Base-by-base conservation (phyloP, 1,140 invertebrate species). In the Macrobrachium rosenbergii region DNA sequence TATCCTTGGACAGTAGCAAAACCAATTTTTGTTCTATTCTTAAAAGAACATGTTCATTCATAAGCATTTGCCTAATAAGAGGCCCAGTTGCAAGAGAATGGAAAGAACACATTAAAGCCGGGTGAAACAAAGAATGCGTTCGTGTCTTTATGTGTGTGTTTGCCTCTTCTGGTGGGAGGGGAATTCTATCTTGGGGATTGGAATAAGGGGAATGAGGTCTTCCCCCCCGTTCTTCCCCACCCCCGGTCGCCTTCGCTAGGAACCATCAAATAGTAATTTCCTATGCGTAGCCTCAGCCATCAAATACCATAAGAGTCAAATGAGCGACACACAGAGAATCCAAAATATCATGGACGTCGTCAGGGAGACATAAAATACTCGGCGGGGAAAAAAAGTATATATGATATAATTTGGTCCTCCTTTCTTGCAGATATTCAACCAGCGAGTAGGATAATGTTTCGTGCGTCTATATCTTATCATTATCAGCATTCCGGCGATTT, bases 241-340 rank as follows among this genome's bases (percentile, higher is more conserved):
- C 52, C 52, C 52, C 52, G 12, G 8, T 37, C 12, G 52, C 19
- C 37, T 21, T 2, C 43, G 72, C 60, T 60, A 84, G 63, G 62
- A 77, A 45, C 82, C 82, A 78, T 84, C 63, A 84, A 84, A 84
- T 84, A 84, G 82, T 77, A 77, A 78, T 84, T 84, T 67, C 73
- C 82, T 75, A 76, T 62, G 37, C 62, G n/a, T 37, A 52, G 52
- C 52, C 52, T 37, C 64, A 59, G 60, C 75, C 82, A 78, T 77
- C 45, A 43, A 67, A 62, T 64, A 83, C 82, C 52, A 78, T 60
- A 84, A 84, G 28, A 84, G 73, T 73, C 82, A 84, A 83, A 78
- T 84, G 82, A 84, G 62, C 60, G 76, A 43, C 82, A 77, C 73
- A 21, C 45, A 63, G 37, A 60, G 52, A 60, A 58, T 28, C 62